Conservation (phyloP, 2,797 vertebrate genomes). For the Kryptopterus vitreolus region DNA sequence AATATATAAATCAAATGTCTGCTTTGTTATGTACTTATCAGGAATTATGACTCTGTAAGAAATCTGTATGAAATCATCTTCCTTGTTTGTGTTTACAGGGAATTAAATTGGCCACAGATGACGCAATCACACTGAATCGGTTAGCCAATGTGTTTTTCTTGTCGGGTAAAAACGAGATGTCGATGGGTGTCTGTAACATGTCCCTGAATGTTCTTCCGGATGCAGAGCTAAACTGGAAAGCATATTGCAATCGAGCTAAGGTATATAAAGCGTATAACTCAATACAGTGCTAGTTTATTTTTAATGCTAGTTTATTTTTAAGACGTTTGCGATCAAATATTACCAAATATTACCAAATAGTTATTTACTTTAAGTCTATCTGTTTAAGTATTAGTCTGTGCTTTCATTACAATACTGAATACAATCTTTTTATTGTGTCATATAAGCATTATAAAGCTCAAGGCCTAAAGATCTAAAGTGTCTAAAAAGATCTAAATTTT, state of each 20-base stretch:
- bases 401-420: background rate
- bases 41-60: background rate
- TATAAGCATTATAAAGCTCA: background rate
- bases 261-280: constrained; percentile 54
- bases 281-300: background rate
- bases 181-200: constrained; percentile 81
- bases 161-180: constrained; percentile 81
- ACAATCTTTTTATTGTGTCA: background rate
- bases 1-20: background rate
- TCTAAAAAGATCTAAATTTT: background rate
- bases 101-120: constrained; percentile 75
- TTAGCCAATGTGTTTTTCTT: constrained; percentile 77
- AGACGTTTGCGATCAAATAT: background rate
- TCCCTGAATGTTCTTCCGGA: constrained; percentile 77
- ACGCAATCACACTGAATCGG: constrained; percentile 72
- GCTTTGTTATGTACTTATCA: background rate
- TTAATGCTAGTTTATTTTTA: background rate
- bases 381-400: background rate
- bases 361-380: background rate
- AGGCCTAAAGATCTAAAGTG: background rate
- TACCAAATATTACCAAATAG: background rate
- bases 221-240: constrained; percentile 82
- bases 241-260: constrained; percentile 81
- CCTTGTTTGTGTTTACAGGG: constrained; percentile 67
- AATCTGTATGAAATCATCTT: background rate